phyloP scores from a whole-genome alignment of 2,797 vertebrate genomes.

The Pogoniulus pusillus region DNA sequence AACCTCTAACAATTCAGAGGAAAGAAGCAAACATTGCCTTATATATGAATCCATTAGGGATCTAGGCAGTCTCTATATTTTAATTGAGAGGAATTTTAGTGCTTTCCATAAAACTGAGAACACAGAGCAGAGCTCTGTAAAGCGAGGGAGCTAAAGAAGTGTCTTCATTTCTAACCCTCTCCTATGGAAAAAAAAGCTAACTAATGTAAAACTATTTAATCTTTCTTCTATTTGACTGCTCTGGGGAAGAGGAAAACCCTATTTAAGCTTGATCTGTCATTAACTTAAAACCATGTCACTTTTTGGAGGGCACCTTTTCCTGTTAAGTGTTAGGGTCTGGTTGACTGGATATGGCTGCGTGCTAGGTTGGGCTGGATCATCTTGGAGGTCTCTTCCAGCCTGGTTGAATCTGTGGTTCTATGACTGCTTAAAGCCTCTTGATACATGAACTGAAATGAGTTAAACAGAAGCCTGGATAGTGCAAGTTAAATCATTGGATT shows the following conservation, averaged over 20 bases:
- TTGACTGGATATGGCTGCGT: too few relatives aligned
- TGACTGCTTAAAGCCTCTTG: too few relatives aligned
- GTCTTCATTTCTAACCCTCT: neutral
- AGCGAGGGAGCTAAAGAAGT: neutral
- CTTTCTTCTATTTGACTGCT: neutral
- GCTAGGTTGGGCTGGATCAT: too few relatives aligned
- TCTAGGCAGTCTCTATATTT: neutral
- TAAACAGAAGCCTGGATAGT: neutral
- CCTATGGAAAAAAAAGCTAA: neutral
- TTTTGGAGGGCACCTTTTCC: neutral
- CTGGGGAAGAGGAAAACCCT: neutral
- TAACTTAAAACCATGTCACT: neutral
- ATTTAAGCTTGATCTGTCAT: neutral
- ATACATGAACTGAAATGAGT: too few relatives aligned
- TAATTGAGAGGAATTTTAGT: neutral
- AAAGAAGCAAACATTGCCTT: neutral
- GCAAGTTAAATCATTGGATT: neutral
- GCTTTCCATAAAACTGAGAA: neutral
- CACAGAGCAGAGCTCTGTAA: neutral
- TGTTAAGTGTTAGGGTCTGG: neutral
- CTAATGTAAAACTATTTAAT: neutral
- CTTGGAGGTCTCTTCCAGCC: too few relatives aligned
- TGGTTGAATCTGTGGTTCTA: too few relatives aligned
- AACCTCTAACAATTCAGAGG: neutral
- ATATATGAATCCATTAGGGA: rapidly evolving